A percentile compares a stretch with the other conserved stretches of the same genome.
These are phyloP conservation scores for Polylopha cassiicola DNA, from an alignment of 2,888 invertebrate genomes.

Conservation along the genomic window DNA sequence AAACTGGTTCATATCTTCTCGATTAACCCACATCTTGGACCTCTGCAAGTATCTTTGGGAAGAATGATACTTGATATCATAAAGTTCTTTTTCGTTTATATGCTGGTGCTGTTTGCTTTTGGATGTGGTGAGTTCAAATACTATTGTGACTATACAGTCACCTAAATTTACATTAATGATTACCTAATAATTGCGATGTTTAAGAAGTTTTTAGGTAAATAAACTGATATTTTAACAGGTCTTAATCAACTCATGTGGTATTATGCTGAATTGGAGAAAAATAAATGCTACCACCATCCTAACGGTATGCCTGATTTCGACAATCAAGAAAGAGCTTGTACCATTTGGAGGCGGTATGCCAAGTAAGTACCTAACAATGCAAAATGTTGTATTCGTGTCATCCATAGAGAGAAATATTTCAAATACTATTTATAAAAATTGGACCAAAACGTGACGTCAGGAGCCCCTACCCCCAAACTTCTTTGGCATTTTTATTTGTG, in stretches of 20 bases:
- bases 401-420: too few relatives aligned
- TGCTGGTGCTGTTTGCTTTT: conserved; percentile 94
- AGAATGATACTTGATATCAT: conserved; percentile 96
- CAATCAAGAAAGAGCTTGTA: conserved; percentile 87
- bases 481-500: too few relatives aligned
- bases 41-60: conserved; percentile 94
- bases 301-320: conserved; percentile 89
- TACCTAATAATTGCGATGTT: background rate
- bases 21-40: conserved; percentile 96
- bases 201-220: background rate
- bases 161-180: background rate
- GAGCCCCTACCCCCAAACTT: too few relatives aligned
- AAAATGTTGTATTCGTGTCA: too few relatives aligned
- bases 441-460: too few relatives aligned
- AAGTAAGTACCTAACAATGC: conserved; percentile 77
- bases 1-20: conserved; percentile 98
- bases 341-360: conserved; percentile 92
- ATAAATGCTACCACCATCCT: conserved; percentile 87
- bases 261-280: conserved; percentile 91
- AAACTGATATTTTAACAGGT: conserved; percentile 59
- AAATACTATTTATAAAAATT: too few relatives aligned
- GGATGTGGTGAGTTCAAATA: conserved; percentile 86
- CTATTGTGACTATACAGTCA: conserved; percentile 1
- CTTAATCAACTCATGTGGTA: conserved; percentile 96
- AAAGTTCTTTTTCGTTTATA: conserved; percentile 97